phyloP scores from a whole-genome alignment of 2,797 vertebrate species.

The Sebastes oblongus region DNA sequence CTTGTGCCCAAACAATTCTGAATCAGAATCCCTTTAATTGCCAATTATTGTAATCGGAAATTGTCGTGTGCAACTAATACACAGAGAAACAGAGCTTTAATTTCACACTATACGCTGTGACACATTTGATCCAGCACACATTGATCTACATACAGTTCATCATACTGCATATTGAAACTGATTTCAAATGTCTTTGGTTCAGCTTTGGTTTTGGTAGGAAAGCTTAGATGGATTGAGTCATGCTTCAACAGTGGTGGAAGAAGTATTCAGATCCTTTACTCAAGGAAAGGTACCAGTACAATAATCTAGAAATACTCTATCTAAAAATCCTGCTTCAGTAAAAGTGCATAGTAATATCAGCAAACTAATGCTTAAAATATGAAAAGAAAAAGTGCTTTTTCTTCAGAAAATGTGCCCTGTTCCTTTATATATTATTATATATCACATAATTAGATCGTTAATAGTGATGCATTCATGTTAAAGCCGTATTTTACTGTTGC shows the following conservation, averaged over 20 bases:
- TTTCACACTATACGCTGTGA: not conserved
- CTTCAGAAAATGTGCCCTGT: too few relatives aligned
- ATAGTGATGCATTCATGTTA: too few relatives aligned
- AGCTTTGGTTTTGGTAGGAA: not conserved
- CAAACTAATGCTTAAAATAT: not conserved
- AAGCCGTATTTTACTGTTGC: too few relatives aligned
- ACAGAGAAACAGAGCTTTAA: not conserved
- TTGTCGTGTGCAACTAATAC: not conserved
- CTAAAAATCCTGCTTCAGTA: too few relatives aligned
- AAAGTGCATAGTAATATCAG: not conserved
- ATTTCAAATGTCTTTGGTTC: not conserved
- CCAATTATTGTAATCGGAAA: conserved; percentile 16
- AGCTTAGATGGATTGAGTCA: not conserved
- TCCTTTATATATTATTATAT: too few relatives aligned
- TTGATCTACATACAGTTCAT: not conserved
- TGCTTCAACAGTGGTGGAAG: too few relatives aligned
- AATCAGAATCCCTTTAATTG: conserved; percentile 32
- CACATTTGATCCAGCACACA: not conserved
- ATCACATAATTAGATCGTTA: too few relatives aligned
- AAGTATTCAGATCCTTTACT: too few relatives aligned
- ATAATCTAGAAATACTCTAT: too few relatives aligned
- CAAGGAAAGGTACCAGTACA: rapidly evolving
- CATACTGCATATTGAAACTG: not conserved
- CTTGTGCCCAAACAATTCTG: conserved; percentile 1
- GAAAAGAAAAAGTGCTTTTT: too few relatives aligned